A percentile compares a stretch with the other conserved stretches of the same genome.
Conservation (phyloP, 2,113 vertebrate species). For the Microcebus tavaratra region DNA sequence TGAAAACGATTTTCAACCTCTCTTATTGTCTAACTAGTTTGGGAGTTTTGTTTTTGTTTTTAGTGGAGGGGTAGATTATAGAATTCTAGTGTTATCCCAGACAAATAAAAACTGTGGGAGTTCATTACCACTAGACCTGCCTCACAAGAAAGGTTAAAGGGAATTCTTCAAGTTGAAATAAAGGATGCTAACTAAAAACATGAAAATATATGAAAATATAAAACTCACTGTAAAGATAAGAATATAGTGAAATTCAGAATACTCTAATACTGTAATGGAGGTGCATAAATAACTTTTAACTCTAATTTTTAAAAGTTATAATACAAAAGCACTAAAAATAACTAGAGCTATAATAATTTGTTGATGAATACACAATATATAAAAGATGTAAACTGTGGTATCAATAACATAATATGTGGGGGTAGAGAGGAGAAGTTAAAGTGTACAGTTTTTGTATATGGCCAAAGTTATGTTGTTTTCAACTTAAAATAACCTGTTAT, state of each 20-base stretch:
- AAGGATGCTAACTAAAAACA: not conserved
- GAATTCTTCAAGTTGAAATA: not conserved
- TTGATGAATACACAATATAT: not conserved
- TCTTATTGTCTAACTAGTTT: not conserved
- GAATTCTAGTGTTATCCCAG: not conserved
- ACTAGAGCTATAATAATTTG: not conserved
- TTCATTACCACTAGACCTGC: not conserved
- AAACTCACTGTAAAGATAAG: not conserved
- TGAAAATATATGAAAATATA: not conserved
- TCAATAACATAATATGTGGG: not conserved
- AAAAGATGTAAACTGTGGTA: not conserved
- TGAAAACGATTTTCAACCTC: not conserved
- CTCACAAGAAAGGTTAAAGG: not conserved
- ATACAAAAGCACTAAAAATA: not conserved
- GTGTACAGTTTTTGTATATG: not conserved
- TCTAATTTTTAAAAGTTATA: not conserved
- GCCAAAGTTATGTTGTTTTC: not conserved
- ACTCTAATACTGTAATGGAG: not conserved
- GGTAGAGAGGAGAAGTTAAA: not conserved
- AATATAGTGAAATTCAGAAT: not conserved
- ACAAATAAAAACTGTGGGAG: not conserved
- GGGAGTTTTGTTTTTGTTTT: not conserved
- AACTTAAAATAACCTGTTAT: not conserved
- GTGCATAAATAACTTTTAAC: not conserved
- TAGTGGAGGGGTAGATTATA: not conserved